Base-by-base conservation (phyloP, 2,113 vertebrate species). In the Saccopteryx bilineata region DNA sequence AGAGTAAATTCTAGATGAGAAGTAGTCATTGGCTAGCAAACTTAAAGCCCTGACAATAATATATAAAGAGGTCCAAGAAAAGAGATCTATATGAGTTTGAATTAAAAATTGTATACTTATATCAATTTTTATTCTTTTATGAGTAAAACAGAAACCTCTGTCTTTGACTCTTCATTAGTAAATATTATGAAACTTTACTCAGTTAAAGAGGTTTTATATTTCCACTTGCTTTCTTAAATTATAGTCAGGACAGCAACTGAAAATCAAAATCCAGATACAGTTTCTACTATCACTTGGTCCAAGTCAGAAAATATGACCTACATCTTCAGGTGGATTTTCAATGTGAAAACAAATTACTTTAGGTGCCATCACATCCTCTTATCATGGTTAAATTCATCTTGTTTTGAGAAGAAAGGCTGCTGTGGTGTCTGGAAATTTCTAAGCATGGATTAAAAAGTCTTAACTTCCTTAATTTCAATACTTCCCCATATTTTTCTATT, bases 381-480 rank as follows among this genome's bases (percentile, higher is more conserved):
- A 72, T 46, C 52, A 23, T 90, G 58, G 71, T 66, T 71, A 91
- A 88, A 89, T 58, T 52, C 26, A 31, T 13, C 18, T 83, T 88
- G 31, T 92, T 91, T 75, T 87, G 66, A 88, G 46, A 39, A 89
- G 85, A 95, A 84, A 92, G 1, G 5, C 79, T 93, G 48, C n/a
- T 71, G 33, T 91, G 80, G 18, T 84, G n/a, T 93, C 21, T 72
- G 80, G 48, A 96, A 91, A 92, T 71, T 86, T 90, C 18, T 69
- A 60, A 52, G 4, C 50, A 17, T 61, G 21, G 9, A 90, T 85
- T 91, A 66, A 92, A 84, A 68, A 19, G 39, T 94, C 31, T 84
- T 66, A n/a, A 74, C 90, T 90, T 87, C 52, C 52, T 94, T 90
- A 75, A 80, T 75, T 90, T 54, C 66, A 79, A 86, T 21, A 95